phyloP scores from a whole-genome alignment of 92 coral and sea anemone genomes.

The Plumapathes pennacea region DNA sequence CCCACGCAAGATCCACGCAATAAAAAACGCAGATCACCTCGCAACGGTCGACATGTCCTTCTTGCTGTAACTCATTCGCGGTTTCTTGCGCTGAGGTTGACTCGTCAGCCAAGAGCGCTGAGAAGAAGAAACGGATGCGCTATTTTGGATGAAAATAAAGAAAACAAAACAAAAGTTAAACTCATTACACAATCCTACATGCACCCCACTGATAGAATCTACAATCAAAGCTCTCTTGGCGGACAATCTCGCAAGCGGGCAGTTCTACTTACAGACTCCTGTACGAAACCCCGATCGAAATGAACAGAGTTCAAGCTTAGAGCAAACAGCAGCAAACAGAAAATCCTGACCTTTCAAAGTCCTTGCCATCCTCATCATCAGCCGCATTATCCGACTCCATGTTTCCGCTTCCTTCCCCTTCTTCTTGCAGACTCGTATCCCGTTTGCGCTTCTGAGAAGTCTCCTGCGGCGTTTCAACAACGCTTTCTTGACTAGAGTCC shows the following conservation, averaged over 20 bases:
- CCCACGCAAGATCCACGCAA: background rate
- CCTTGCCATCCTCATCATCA: constrained; percentile 23
- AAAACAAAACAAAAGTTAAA: background rate
- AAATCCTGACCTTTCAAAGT: constrained; percentile 63
- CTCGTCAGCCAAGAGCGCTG: constrained; percentile 82
- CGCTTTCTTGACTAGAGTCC: constrained; percentile 3
- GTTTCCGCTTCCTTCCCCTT: too few species aligned
- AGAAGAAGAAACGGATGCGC: constrained; percentile 62
- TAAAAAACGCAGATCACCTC: constrained; percentile 21
- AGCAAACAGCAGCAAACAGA: background rate
- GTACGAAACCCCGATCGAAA: too few species aligned
- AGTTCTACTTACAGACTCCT: too few species aligned
- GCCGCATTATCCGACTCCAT: background rate
- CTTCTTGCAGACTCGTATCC: constrained; percentile 6
- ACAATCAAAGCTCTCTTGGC: too few species aligned
- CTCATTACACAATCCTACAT: background rate
- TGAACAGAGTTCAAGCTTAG: background rate
- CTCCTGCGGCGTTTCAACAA: constrained; percentile 52
- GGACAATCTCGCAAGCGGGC: too few species aligned
- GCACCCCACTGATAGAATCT: background rate
- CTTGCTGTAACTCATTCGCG: constrained; percentile 77
- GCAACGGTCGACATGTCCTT: constrained; percentile 45
- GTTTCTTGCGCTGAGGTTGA: constrained; percentile 69
- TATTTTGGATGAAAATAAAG: constrained; percentile 26
- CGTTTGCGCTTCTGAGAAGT: constrained; percentile 39